Conservation (phyloP, 2,888 invertebrate genomes). For the Nemotelus nigrinus region DNA sequence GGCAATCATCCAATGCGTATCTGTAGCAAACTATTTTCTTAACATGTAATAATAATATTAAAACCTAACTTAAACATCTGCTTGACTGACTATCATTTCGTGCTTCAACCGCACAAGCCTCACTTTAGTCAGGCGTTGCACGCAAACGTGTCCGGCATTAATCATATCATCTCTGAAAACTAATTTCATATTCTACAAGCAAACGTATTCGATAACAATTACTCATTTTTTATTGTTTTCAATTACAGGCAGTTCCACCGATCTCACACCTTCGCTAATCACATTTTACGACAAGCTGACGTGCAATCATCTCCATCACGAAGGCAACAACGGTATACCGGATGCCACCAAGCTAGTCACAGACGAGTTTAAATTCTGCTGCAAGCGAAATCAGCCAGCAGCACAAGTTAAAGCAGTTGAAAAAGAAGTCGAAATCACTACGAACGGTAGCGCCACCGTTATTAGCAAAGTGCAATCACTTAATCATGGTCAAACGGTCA, state of each 20-base stretch:
- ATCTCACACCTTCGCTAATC: conserved; percentile 85
- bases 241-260: conserved; percentile 83
- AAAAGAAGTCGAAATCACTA: conserved; percentile 40
- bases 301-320: conserved; percentile 58
- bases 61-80: too few species aligned
- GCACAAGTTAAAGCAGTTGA: neutral
- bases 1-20: neutral
- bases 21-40: neutral
- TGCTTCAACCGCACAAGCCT: neutral
- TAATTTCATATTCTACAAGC: neutral
- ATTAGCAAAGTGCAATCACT: conserved; percentile 31
- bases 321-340: neutral
- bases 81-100: too few species aligned
- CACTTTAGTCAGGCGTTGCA: neutral
- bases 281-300: conserved; percentile 85
- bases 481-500: conserved; percentile 6
- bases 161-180: neutral
- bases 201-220: conserved; percentile 3
- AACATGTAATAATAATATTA: neutral
- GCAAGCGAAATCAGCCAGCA: neutral
- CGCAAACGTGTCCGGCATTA: neutral
- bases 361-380: conserved; percentile 22
- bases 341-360: conserved; percentile 58
- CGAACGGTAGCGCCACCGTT: neutral
- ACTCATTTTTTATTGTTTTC: conserved; percentile 35